Conservation (phyloP, 2,888 invertebrate genomes). For the Drosophila acutilabella region DNA sequence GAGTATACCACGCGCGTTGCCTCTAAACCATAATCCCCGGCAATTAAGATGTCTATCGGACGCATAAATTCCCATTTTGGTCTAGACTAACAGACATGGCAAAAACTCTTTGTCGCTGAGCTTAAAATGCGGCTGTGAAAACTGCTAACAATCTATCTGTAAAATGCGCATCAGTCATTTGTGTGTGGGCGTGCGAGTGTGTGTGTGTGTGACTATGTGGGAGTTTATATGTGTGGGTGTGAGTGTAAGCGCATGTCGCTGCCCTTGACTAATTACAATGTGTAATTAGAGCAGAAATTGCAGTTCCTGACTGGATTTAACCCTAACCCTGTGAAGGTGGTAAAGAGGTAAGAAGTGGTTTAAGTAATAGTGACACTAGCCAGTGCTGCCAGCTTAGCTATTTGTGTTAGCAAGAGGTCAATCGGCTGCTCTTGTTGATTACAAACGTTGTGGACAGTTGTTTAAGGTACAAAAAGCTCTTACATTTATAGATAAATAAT, state of each 20-base stretch:
- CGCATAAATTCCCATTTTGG: constrained; percentile 53
- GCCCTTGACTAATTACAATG: constrained; percentile 45
- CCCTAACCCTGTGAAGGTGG: neutral
- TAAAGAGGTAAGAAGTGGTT: no score
- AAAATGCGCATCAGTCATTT: constrained; percentile 42
- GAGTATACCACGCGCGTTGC: constrained; percentile 27
- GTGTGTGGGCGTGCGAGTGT: neutral
- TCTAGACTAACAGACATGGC: constrained; percentile 57
- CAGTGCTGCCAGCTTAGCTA: no score
- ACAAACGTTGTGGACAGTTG: no score
- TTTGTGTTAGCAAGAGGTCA: no score
- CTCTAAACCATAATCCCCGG: constrained; percentile 65
- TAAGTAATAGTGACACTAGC: no score
- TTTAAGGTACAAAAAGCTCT: no score
- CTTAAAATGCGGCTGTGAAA: constrained; percentile 26
- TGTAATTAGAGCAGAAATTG: constrained; percentile 30
- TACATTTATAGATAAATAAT: no score
- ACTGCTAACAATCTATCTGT: constrained; percentile 31
- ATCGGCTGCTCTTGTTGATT: no score
- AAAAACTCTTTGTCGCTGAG: constrained; percentile 26
- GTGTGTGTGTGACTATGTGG: constrained; percentile 4
- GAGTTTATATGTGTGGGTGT: neutral
- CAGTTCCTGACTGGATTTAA: constrained; percentile 6
- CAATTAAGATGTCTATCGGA: constrained; percentile 76
- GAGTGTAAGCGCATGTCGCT: constrained; percentile 28